phyloP scores from a whole-genome alignment of 2,113 vertebrate species.

The Bujurquina vittata region DNA sequence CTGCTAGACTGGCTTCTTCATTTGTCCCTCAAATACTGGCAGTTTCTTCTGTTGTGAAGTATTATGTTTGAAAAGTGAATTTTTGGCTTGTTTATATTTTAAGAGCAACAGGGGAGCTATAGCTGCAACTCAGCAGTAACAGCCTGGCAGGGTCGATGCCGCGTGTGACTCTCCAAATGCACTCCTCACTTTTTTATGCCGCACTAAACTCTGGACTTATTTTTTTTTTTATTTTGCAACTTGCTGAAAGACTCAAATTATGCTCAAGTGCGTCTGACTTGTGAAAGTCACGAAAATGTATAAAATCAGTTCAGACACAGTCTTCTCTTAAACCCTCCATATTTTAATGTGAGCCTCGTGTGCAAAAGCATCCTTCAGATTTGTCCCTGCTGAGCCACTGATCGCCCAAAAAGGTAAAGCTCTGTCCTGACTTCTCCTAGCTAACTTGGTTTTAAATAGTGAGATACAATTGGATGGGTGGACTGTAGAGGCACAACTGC shows the following conservation, averaged over 20 bases:
- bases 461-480: too few relatives aligned
- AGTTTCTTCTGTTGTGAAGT: background rate
- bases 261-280: background rate
- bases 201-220: background rate
- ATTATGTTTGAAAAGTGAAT: background rate
- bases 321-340: background rate
- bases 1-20: background rate
- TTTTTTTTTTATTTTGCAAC: background rate
- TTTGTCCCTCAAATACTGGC: background rate
- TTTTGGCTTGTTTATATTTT: background rate
- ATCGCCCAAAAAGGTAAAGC: too few relatives aligned
- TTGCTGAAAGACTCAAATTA: background rate
- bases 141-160: background rate
- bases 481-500: too few relatives aligned
- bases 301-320: background rate
- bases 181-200: background rate
- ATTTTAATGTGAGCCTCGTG: background rate
- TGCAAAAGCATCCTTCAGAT: background rate
- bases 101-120: background rate
- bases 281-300: background rate
- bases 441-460: too few relatives aligned
- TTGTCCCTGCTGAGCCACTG: background rate
- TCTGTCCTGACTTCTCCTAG: too few relatives aligned
- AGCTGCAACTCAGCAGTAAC: slow-evolving; percentile 1
- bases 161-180: background rate